phyloP scores from a whole-genome alignment of 2,888 invertebrate genomes.

The Meganola albula region DNA sequence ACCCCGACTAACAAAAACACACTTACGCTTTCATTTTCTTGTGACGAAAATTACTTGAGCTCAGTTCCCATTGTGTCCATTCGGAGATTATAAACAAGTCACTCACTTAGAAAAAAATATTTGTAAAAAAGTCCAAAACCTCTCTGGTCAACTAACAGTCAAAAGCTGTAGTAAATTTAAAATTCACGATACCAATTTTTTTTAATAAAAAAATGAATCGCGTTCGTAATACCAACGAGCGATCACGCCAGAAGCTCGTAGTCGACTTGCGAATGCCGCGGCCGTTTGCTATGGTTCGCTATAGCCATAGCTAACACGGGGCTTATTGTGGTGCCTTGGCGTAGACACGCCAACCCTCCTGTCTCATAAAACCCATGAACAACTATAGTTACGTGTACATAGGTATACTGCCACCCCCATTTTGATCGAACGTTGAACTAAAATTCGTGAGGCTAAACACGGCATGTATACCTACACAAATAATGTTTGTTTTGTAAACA shows the following conservation, averaged over 20 bases:
- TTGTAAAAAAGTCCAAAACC: slow-evolving; percentile 34
- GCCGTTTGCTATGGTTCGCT: slow-evolving; percentile 38
- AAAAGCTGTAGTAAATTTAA: slow-evolving; percentile 15
- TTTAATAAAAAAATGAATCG: slow-evolving; percentile 26
- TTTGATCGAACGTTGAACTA: slow-evolving; percentile 28
- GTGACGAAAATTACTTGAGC: slow-evolving; percentile 58
- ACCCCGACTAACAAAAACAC: slow-evolving; percentile 42
- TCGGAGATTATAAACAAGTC: slow-evolving; percentile 38
- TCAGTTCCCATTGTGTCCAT: slow-evolving; percentile 60
- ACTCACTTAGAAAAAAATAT: slow-evolving; percentile 49
- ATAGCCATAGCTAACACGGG: slow-evolving; percentile 60
- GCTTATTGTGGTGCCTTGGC: slow-evolving; percentile 53
- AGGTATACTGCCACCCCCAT: slow-evolving; percentile 37
- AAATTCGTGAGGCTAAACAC: slow-evolving; percentile 24
- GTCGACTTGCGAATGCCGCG: slow-evolving; percentile 63
- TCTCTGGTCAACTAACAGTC: slow-evolving; percentile 22
- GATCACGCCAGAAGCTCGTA: slow-evolving; percentile 66
- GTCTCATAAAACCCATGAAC: slow-evolving; percentile 41
- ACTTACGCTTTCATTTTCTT: slow-evolving; percentile 74
- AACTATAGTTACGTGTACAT: slow-evolving; percentile 13
- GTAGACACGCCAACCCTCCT: slow-evolving; percentile 69
- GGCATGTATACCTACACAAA: too few relatives aligned
- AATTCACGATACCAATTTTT: slow-evolving; percentile 16
- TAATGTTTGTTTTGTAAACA: slow-evolving; percentile 30
- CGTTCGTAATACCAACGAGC: slow-evolving; percentile 60